phyloP scores from a whole-genome alignment of 2,797 vertebrate genomes.

The Lagodon rhomboides region DNA sequence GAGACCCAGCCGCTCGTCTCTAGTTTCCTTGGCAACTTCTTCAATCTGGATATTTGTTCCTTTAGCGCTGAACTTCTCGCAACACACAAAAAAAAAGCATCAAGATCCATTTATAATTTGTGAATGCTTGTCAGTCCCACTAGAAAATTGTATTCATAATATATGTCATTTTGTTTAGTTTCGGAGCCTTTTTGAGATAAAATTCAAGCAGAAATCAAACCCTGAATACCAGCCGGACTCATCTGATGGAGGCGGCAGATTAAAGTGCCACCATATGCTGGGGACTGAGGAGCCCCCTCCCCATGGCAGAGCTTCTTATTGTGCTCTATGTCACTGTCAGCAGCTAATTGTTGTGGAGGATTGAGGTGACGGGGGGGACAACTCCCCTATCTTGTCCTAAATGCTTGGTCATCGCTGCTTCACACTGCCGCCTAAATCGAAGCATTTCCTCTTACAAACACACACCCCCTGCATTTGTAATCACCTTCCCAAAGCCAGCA shows the following conservation, averaged over 20 bases:
- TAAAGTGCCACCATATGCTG: constrained; percentile 72
- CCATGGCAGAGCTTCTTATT: constrained; percentile 58
- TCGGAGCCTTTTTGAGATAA: constrained; percentile 1
- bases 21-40: constrained; percentile 76
- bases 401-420: constrained; percentile 53
- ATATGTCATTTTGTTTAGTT: not conserved
- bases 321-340: constrained; percentile 66
- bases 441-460: constrained; percentile 26
- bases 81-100: constrained; percentile 10
- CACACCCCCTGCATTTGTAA: constrained; percentile 13
- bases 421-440: constrained; percentile 21
- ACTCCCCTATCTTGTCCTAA: constrained; percentile 36
- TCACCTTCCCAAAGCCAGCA: constrained; percentile 27
- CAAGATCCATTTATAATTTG: constrained; percentile 2
- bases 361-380: constrained; percentile 43
- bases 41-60: constrained; percentile 31
- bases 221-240: constrained; percentile 35
- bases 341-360: constrained; percentile 63
- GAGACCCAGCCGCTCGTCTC: constrained; percentile 5
- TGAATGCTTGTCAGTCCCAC: not conserved
- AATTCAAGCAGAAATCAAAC: constrained; percentile 44
- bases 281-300: constrained; percentile 35
- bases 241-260: constrained; percentile 64
- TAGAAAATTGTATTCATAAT: constrained; percentile 1
- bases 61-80: constrained; percentile 9